Evolutionary conservation across 1,140 invertebrate genomes (phyloP), one percentile per base, ranked within the genome.

Genomic region (Plodia interpunctella): DNA sequence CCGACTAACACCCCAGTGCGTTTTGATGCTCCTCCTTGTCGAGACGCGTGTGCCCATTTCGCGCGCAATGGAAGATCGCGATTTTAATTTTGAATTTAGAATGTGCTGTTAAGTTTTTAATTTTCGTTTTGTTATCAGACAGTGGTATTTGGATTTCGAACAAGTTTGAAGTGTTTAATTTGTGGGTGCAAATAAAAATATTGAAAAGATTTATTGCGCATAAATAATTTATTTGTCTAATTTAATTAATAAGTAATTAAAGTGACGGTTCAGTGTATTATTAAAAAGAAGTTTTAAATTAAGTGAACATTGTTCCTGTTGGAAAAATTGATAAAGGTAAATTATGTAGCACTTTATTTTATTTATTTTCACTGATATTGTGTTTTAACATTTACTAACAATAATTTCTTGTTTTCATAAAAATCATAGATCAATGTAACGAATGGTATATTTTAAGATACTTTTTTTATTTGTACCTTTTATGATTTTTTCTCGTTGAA

Each of bases 1-100:
- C 65, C 66, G 69, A 59, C 67, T 62, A 64, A 65, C 66, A 78
- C 74, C 68, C 72, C 72, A 83, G 80, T 83, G 75, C 75, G 78
- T 76, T 83, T 74, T 67, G 63, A 71, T 66, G 62, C 65, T 51
- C 66, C 67, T 53, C 38, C 59, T 58, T 19, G 60, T 49, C 35
- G 57, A 70, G 68, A 66, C 76, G 72, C 60, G 57, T 21, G 51
- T 25, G 11, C 13, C 21, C 1, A 13, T 21, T 25, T 62, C 49
- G 61, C 54, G 49, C 55, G 54, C 44, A 52, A 51, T 51, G 56
- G 53, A 20, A 74, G 68, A 69, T 73, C 73, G 73, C 73, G 72
- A 67, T 75, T 71, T 56, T 58, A 69, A 66, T 65, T 66, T 53
- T 44, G 57, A 70, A 65, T 66, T 35, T 32, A 20, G 51, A 53